Percentiles rank a stretch among this genome's conserved stretches.
These are phyloP conservation scores for Pelagia noctiluca DNA, from an alignment of 30 jellyfish, hydroid and myxozoan genomes.

Conservation along the genomic window DNA sequence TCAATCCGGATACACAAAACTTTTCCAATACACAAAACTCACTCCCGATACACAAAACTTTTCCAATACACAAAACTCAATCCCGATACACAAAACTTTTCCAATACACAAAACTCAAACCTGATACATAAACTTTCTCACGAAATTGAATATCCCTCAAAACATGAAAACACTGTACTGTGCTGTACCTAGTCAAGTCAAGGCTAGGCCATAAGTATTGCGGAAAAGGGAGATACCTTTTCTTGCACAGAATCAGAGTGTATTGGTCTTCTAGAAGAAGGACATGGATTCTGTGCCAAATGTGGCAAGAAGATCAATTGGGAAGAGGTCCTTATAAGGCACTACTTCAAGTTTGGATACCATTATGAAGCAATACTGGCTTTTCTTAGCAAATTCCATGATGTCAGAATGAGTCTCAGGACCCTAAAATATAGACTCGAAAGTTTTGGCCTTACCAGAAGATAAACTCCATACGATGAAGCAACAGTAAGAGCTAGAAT, in stretches of 20 bases:
- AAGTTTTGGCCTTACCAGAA: slow-evolving; percentile 66
- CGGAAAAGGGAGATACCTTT: slow-evolving; percentile 53
- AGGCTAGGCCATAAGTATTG: slow-evolving; percentile 63
- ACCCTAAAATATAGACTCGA: slow-evolving; percentile 57
- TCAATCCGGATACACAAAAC: slow-evolving; percentile 15
- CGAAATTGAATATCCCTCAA: slow-evolving; percentile 22
- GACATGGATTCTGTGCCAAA: slow-evolving; percentile 59
- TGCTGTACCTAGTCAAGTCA: slow-evolving; percentile 50
- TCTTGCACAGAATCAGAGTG: slow-evolving; percentile 55
- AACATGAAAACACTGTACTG: slow-evolving; percentile 17
- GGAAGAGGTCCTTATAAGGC: slow-evolving; percentile 58
- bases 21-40: slow-evolving; percentile 12
- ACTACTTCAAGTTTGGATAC: slow-evolving; percentile 61
- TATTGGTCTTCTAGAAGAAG: slow-evolving; percentile 45
- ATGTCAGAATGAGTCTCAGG: slow-evolving; percentile 50
- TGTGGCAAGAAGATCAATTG: slow-evolving; percentile 59
- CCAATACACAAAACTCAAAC: slow-evolving; percentile 14
- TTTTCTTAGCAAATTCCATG: slow-evolving; percentile 62
- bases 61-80: slow-evolving; percentile 4
- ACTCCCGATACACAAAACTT: not conserved
- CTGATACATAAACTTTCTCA: slow-evolving; percentile 9
- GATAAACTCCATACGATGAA: slow-evolving; percentile 48
- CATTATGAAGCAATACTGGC: slow-evolving; percentile 57
- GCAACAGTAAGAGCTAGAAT: slow-evolving; percentile 56
- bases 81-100: slow-evolving; percentile 3